phyloP scores from a whole-genome alignment of 2,113 vertebrate genomes.

The Dryoscopus gambensis region DNA sequence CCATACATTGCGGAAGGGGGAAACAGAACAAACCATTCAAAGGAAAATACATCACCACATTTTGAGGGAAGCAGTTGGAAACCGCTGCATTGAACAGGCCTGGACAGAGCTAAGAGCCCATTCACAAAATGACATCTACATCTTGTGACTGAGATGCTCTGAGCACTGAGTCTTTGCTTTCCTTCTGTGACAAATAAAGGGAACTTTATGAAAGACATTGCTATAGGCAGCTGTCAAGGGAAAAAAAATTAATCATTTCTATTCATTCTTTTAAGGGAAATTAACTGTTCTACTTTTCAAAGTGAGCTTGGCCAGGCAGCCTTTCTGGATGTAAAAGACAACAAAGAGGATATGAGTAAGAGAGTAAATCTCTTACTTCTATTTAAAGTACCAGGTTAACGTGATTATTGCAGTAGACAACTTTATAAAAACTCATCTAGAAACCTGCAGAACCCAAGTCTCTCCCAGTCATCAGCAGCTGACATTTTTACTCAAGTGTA shows the following conservation, averaged over 20 bases:
- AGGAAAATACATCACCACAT: too few relatives aligned
- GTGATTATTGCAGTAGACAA: neutral
- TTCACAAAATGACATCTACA: neutral
- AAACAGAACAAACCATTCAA: too few relatives aligned
- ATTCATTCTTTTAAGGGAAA: neutral
- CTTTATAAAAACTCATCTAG: neutral
- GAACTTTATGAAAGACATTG: neutral
- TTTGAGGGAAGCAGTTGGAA: neutral
- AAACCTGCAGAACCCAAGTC: neutral
- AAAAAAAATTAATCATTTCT: neutral
- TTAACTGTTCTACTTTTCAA: neutral
- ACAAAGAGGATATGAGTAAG: neutral
- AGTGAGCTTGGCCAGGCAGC: neutral
- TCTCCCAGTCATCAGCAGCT: neutral
- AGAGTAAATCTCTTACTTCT: neutral
- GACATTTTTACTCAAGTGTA: neutral
- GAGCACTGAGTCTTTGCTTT: neutral
- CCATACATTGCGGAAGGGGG: too few relatives aligned
- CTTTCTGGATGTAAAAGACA: neutral
- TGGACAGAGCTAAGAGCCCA: neutral
- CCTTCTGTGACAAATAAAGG: neutral
- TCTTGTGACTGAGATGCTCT: neutral
- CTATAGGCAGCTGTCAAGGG: neutral
- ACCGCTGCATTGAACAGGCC: neutral
- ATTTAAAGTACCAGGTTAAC: neutral